Evolutionary conservation across 2,113 vertebrate genomes (phyloP), one percentile per base, ranked within the genome.

Genomic region (Pseudorhombus dupliciocellatus): DNA sequence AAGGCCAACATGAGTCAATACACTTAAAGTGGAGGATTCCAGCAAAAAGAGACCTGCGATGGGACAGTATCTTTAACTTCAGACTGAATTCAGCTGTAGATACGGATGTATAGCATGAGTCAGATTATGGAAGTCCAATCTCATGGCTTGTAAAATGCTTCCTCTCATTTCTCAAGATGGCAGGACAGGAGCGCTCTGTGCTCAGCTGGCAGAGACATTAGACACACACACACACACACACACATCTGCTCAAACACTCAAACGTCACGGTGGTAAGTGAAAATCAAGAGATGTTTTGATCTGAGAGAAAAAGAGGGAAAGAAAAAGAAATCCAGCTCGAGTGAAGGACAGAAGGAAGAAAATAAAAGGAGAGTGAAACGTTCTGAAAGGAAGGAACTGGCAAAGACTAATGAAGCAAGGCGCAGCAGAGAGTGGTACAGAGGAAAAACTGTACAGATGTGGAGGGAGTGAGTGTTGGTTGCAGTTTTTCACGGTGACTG

Each of bases 191-290:
- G 54, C 1, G 2, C 59, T 42, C 59, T 67, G 53, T 25, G n/a
- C 52, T 81, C 60, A 73, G 72, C 76, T 79, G 83, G 71, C 34
- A 62, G 80, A 87, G 22, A 50, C 71, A 87, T 82, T 62, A 51
- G 54, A 25, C 46, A 55, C 55, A 48, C 55, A 57, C 60, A 58
- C 44, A 60, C 66, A 59, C 65, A 54, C 53, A 74, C 62, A 66
- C 12, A 37, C 80, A 87, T 87, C 85, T 90, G 88, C 69, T 84
- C 44, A 66, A 84, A 82, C 66, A 70, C 57, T 88, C 71, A 50
- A 2, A 14, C 16, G 25, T 34, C 46, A 48, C 30, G 26, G 37
- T n/a, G 4, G 15, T 59, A 71, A 85, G 69, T 75, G 70, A 83
- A 84, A 87, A 59, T 75, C 77, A 83, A 79, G 75, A 74, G 55